Evolutionary conservation across 2,888 invertebrate genomes (phyloP).

Genomic region (Lamellibrachia satsuma): DNA sequence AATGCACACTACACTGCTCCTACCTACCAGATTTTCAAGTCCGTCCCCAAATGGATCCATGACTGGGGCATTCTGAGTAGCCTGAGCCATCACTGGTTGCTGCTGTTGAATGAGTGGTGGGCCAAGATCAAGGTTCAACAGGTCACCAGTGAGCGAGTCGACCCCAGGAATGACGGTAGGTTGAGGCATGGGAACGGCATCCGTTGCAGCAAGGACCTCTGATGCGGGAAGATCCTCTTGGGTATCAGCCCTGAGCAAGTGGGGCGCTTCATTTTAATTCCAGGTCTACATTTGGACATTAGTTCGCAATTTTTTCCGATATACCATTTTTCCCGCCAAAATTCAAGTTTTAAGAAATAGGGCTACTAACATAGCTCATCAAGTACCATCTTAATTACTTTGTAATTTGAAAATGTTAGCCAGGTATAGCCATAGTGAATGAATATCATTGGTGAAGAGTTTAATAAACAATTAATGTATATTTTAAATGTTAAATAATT

Average conservation of each 20-base stretch:
- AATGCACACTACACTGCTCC: neutral
- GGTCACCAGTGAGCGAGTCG: slow-evolving; percentile 95
- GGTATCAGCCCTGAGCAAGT: neutral
- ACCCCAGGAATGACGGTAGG: slow-evolving; percentile 76
- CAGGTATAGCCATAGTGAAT: too few species aligned
- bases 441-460: too few species aligned
- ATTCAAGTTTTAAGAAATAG: too few species aligned
- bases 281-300: neutral
- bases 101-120: slow-evolving; percentile 65
- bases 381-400: too few species aligned
- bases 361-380: too few species aligned
- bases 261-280: neutral
- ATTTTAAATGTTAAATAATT: too few species aligned
- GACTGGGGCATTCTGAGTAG: slow-evolving; percentile 68
- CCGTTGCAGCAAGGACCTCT: slow-evolving; percentile 37
- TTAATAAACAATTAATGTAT: too few species aligned
- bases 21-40: slow-evolving; percentile 78
- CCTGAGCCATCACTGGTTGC: slow-evolving; percentile 47
- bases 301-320: neutral
- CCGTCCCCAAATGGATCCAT: slow-evolving; percentile 74
- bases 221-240: slow-evolving; percentile 47
- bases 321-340: too few species aligned
- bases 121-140: slow-evolving; percentile 95
- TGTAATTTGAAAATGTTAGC: too few species aligned
- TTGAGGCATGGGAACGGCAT: slow-evolving; percentile 55